Conservation (phyloP, 2,888 invertebrate species). For the Amorpha juglandis region DNA sequence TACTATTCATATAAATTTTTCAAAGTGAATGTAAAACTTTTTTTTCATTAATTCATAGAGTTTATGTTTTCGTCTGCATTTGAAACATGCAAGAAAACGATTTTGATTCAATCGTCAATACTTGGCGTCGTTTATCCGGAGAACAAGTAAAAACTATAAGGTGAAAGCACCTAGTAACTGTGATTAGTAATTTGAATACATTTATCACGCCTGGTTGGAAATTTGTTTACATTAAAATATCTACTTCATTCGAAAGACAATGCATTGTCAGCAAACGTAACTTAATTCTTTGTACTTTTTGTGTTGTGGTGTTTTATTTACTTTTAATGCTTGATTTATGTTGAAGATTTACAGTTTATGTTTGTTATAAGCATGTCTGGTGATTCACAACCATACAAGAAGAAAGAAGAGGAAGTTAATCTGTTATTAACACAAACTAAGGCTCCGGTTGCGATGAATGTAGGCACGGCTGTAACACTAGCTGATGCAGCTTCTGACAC, state of each 20-base stretch:
- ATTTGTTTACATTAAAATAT: constrained; percentile 12
- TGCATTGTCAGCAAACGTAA: constrained; percentile 31
- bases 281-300: background rate
- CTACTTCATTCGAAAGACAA: constrained; percentile 17
- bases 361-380: constrained; percentile 67
- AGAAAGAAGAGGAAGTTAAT: constrained; percentile 66
- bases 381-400: constrained; percentile 66
- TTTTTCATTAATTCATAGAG: background rate
- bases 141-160: constrained; percentile 67
- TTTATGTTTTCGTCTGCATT: constrained; percentile 32
- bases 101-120: constrained; percentile 73
- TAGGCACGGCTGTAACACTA: constrained; percentile 41
- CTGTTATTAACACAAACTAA: constrained; percentile 56
- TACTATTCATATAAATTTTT: background rate
- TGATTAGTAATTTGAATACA: constrained; percentile 38
- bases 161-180: constrained; percentile 50
- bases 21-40: background rate
- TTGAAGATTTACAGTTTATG: background rate
- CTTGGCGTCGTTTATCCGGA: constrained; percentile 76
- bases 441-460: constrained; percentile 46
- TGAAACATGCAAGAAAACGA: constrained; percentile 70
- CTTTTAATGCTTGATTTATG: background rate
- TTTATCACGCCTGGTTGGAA: background rate
- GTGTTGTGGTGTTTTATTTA: background rate
- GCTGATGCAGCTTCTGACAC: constrained; percentile 48